A percentile compares a stretch with the other conserved stretches of the same genome.
phyloP scores from a whole-genome alignment of 2,797 vertebrate species.

The Rhinoraja longicauda region DNA sequence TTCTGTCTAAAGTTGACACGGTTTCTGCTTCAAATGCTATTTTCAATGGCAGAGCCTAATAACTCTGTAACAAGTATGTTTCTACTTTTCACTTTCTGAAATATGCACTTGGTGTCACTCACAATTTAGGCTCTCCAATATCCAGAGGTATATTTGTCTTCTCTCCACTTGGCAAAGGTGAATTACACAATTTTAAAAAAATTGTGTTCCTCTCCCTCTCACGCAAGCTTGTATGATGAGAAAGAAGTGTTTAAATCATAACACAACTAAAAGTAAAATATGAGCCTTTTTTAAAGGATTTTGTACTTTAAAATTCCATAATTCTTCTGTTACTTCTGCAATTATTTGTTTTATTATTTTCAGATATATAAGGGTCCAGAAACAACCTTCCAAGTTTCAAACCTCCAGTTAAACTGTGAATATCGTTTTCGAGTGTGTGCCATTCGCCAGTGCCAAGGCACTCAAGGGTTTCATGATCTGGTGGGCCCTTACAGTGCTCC shows the following conservation, averaged over 20 bases:
- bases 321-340: not conserved
- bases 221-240: not conserved
- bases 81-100: not conserved
- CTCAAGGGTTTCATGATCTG: conserved; percentile 70
- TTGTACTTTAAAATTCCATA: not conserved
- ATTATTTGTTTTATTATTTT: not conserved
- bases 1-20: not conserved
- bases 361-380: conserved; percentile 83
- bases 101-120: not conserved
- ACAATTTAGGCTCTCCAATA: not conserved
- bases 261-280: not conserved
- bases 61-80: not conserved
- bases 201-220: not conserved
- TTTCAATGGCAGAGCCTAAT: not conserved
- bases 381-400: conserved; percentile 73
- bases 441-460: conserved; percentile 85
- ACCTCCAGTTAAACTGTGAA: conserved; percentile 80
- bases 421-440: conserved; percentile 87
- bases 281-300: not conserved
- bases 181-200: not conserved
- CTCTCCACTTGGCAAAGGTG: not conserved
- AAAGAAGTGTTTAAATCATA: too few species aligned
- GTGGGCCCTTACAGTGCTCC: conserved; percentile 83
- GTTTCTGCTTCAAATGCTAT: not conserved
- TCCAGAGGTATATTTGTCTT: not conserved